A percentile compares a stretch with the other conserved stretches of the same genome.
Evolutionary conservation across 1,140 invertebrate species (phyloP).

Genomic region (Sesamia nonagrioides): DNA sequence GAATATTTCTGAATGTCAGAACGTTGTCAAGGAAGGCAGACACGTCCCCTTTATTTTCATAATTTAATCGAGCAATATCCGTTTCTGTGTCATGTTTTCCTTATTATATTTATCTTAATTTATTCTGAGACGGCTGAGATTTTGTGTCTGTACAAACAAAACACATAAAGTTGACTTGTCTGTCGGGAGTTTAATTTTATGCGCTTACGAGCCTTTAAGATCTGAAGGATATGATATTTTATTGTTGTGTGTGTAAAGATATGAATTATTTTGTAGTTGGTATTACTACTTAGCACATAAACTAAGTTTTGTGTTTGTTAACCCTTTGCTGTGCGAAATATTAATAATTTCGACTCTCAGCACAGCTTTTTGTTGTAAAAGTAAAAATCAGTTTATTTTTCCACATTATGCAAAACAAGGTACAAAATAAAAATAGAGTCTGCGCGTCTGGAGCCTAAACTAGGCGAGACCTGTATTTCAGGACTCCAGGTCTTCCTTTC

Average conservation of each 20-base stretch:
- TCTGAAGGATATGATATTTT: conserved; percentile 19
- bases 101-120: conserved; percentile 30
- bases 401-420: too few relatives aligned
- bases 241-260: background rate
- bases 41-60: background rate
- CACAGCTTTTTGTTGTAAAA: too few relatives aligned
- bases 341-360: too few relatives aligned
- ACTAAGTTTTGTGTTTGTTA: background rate
- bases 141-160: conserved; percentile 27
- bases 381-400: too few relatives aligned
- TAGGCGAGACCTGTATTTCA: too few relatives aligned
- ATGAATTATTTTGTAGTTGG: background rate
- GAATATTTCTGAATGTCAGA: conserved; percentile 26
- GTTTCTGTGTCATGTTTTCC: conserved; percentile 8
- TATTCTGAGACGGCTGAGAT: conserved; percentile 10
- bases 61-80: conserved; percentile 1
- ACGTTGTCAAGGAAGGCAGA: background rate
- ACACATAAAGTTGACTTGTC: conserved; percentile 7
- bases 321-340: background rate
- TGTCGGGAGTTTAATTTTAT: conserved; percentile 18
- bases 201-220: conserved; percentile 7
- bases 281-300: background rate
- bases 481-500: too few relatives aligned
- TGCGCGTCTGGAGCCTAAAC: too few relatives aligned
- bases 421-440: too few relatives aligned